These are phyloP conservation scores for Podilymbus podiceps DNA, from an alignment of 2,113 vertebrate genomes.

Conservation along the genomic window DNA sequence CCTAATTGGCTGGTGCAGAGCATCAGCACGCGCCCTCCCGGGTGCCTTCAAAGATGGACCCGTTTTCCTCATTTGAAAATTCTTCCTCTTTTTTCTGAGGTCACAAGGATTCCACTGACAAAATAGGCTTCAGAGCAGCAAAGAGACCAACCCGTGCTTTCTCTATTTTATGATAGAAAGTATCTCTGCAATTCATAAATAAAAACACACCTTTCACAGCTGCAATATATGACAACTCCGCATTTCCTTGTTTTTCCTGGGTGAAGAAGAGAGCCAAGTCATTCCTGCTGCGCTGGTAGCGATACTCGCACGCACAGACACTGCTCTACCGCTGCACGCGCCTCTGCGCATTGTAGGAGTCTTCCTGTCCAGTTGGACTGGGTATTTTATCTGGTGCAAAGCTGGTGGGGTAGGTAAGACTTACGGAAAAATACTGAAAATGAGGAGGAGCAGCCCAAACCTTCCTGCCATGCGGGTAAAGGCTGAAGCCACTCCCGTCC, in stretches of 20 bases:
- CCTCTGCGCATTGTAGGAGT: rapidly evolving
- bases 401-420: neutral
- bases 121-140: rapidly evolving
- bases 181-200: neutral
- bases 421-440: neutral
- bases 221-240: rapidly evolving
- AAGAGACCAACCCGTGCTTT: neutral
- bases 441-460: neutral
- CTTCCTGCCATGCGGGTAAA: neutral
- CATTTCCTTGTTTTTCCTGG: neutral
- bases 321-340: rapidly evolving
- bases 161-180: neutral
- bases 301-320: rapidly evolving
- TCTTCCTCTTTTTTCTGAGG: neutral
- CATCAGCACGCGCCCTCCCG: neutral
- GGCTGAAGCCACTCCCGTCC: neutral
- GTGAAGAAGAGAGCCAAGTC: neutral
- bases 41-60: neutral
- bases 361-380: rapidly evolving
- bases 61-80: neutral
- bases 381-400: neutral
- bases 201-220: neutral
- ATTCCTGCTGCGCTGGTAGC: rapidly evolving
- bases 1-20: neutral
- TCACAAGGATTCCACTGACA: neutral